Evolutionary conservation across 2,888 invertebrate species (phyloP).

Genomic region (Barypeithes pellucidus): DNA sequence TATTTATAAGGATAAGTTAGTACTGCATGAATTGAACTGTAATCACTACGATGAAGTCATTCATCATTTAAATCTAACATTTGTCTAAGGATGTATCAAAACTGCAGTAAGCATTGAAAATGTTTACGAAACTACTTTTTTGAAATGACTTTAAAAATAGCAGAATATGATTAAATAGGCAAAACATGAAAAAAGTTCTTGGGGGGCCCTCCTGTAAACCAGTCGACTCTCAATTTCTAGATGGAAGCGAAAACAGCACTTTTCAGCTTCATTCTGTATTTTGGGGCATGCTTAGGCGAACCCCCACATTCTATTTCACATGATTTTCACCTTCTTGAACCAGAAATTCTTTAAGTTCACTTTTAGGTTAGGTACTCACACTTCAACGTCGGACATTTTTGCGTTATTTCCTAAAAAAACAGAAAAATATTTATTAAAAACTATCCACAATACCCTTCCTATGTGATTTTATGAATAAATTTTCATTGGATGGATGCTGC

Average conservation of each 20-base stretch:
- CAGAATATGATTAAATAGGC: constrained; percentile 1
- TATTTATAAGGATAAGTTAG: neutral
- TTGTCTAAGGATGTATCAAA: no score
- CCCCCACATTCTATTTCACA: constrained; percentile 20
- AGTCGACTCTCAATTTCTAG: constrained; percentile 54
- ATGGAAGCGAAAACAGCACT: constrained; percentile 23
- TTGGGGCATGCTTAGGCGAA: neutral
- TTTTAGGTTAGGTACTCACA: constrained; percentile 77
- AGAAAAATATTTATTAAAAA: constrained; percentile 53
- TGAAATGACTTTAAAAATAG: neutral
- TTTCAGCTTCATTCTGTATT: neutral
- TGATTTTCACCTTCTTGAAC: neutral
- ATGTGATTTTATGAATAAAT: constrained; percentile 1
- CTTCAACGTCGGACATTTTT: constrained; percentile 88
- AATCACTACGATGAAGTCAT: no score
- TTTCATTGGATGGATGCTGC: constrained; percentile 14
- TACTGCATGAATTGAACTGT: no score
- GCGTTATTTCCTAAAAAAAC: constrained; percentile 63
- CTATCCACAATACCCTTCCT: constrained; percentile 6
- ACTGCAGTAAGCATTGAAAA: no score
- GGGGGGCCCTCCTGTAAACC: constrained; percentile 42
- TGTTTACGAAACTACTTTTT: no score
- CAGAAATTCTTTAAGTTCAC: constrained; percentile 22
- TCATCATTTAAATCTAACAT: no score
- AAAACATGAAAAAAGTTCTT: constrained; percentile 31